Evolutionary conservation across 2,888 invertebrate genomes (phyloP).

Genomic region (Anoncus sp.): DNA sequence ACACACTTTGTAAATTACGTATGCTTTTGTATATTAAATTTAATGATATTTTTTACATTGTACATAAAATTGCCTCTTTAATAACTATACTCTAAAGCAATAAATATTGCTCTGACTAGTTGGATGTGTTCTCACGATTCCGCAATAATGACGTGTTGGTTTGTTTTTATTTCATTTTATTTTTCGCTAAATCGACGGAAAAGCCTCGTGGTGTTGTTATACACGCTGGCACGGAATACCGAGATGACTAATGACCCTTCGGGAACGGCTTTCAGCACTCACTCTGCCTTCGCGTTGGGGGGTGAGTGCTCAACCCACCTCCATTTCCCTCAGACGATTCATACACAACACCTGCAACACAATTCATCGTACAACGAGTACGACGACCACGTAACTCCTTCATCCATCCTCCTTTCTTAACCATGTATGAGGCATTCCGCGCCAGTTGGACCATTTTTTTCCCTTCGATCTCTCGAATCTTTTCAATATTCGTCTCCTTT

Average conservation of each 20-base stretch:
- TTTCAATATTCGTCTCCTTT: neutral
- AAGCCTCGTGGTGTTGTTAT: conserved; percentile 18
- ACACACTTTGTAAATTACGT: no score
- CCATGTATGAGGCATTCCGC: neutral
- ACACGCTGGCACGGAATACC: conserved; percentile 25
- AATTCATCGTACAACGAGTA: conserved; percentile 42
- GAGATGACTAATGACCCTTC: conserved; percentile 52
- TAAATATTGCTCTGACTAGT: neutral
- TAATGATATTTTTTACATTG: no score
- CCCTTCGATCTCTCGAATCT: neutral
- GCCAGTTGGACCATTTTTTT: neutral
- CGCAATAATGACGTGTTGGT: conserved; percentile 29
- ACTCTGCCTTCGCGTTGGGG: conserved; percentile 14
- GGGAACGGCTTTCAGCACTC: conserved; percentile 40
- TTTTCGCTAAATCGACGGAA: conserved; percentile 32
- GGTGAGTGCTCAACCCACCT: conserved; percentile 17
- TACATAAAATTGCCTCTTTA: neutral
- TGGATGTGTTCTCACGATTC: conserved; percentile 14
- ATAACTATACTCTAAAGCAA: neutral
- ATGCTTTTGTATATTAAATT: no score
- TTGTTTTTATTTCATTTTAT: conserved; percentile 5
- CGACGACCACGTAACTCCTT: conserved; percentile 43
- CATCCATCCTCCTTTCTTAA: conserved; percentile 9
- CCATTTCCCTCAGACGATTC: conserved; percentile 32
- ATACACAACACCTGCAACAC: conserved; percentile 44